Evolutionary conservation across 2,888 invertebrate species (phyloP).

Genomic region (Coenonympha arcania): DNA sequence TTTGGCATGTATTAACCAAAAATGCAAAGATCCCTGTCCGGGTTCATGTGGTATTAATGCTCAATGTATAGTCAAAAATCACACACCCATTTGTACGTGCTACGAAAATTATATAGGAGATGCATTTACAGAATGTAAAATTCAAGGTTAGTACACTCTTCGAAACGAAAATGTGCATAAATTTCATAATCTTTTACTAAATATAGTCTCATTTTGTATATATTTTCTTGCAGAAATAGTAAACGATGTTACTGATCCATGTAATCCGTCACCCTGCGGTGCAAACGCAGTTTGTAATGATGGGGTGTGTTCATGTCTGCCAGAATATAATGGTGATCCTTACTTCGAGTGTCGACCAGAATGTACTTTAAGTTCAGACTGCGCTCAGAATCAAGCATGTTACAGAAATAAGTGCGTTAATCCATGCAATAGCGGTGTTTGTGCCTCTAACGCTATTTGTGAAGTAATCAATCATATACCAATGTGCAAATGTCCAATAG

Average conservation of each 20-base stretch:
- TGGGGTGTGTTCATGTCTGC: constrained; percentile 75
- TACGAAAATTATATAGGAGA: constrained; percentile 81
- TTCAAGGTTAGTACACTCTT: constrained; percentile 70
- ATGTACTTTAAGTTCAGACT: constrained; percentile 80
- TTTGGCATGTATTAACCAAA: constrained; percentile 83
- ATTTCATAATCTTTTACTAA: not conserved
- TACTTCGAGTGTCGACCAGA: constrained; percentile 80
- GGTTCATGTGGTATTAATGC: constrained; percentile 82
- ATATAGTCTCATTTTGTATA: not conserved
- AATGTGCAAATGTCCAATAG: constrained; percentile 80
- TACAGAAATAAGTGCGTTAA: constrained; percentile 79
- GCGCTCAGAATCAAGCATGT: constrained; percentile 77
- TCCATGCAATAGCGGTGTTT: constrained; percentile 79
- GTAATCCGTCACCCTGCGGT: constrained; percentile 80
- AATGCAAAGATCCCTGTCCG: constrained; percentile 86
- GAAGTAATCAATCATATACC: constrained; percentile 81
- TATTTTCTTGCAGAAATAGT: constrained; percentile 36
- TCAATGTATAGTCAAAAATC: constrained; percentile 78
- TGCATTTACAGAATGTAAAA: constrained; percentile 78
- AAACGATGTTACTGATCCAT: constrained; percentile 63
- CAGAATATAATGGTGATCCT: constrained; percentile 79
- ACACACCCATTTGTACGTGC: constrained; percentile 83
- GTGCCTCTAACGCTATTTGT: constrained; percentile 80
- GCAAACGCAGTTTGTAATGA: constrained; percentile 74
- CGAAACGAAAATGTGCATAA: too few relatives aligned